Evolutionary conservation across 2,797 vertebrate species (phyloP).

Genomic region (Sebastiscus tertius): DNA sequence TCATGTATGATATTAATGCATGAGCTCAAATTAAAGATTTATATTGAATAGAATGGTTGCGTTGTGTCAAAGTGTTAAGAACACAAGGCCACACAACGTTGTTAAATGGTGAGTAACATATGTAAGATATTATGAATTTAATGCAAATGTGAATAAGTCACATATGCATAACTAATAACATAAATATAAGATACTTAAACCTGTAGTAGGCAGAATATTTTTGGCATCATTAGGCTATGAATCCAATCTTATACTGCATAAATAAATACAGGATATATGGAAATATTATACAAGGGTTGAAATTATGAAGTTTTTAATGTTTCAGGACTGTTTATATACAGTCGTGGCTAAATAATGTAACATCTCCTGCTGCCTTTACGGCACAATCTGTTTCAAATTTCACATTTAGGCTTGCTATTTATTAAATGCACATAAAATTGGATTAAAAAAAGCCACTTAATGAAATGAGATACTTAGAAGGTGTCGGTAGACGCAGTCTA

Average conservation of each 20-base stretch:
- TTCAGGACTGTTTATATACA: neutral
- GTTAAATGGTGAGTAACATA: neutral
- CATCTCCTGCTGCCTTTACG: neutral
- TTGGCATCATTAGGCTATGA: no score
- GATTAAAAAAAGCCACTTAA: neutral
- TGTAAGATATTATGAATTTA: neutral
- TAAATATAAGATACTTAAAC: neutral
- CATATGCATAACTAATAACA: neutral
- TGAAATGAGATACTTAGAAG: neutral
- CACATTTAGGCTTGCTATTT: neutral
- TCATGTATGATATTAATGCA: neutral
- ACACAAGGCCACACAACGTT: neutral
- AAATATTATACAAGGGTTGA: neutral
- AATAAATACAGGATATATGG: neutral
- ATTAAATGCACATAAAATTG: neutral
- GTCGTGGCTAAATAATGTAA: neutral
- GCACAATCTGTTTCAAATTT: neutral
- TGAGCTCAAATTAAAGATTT: slow-evolving; percentile 18
- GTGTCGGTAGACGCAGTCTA: no score
- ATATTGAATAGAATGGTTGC: neutral
- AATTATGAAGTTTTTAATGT: neutral
- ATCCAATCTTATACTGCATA: neutral
- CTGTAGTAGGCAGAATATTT: no score
- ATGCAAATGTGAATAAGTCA: neutral
- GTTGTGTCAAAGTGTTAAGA: neutral